These are phyloP conservation scores for Lasioglossum leucozonium DNA, from an alignment of 2,888 invertebrate species.

Conservation along the genomic window DNA sequence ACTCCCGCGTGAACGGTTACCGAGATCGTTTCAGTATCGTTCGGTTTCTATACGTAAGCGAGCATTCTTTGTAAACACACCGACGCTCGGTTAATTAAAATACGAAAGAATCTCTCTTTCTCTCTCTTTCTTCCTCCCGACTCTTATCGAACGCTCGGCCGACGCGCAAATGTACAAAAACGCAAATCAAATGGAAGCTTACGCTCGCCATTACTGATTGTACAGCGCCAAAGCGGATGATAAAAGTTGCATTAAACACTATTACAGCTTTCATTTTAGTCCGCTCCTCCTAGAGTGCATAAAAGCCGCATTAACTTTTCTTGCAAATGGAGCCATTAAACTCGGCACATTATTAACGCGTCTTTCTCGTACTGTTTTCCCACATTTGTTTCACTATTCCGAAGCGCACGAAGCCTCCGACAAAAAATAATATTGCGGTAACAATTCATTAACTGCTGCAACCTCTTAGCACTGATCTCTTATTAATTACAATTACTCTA, in stretches of 20 bases:
- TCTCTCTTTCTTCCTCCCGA: background rate
- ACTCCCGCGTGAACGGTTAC: background rate
- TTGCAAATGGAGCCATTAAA: constrained; percentile 6
- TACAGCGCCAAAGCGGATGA: constrained; percentile 10
- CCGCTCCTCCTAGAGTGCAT: background rate
- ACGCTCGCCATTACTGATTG: constrained; percentile 13
- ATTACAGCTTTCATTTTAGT: constrained; percentile 6
- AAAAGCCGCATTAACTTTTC: constrained; percentile 7
- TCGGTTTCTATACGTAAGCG: background rate
- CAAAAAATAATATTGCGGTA: background rate
- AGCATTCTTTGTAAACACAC: background rate
- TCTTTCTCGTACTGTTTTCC: background rate
- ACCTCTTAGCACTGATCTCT: no score
- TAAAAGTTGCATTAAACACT: constrained; percentile 14
- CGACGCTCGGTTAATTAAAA: background rate
- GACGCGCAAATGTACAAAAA: background rate
- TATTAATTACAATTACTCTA: background rate
- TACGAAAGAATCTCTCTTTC: background rate
- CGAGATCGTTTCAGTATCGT: background rate
- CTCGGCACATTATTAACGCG: background rate
- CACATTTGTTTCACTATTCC: background rate
- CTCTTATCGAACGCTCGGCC: background rate
- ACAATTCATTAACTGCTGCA: background rate
- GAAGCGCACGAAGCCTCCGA: background rate
- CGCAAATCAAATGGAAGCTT: constrained; percentile 7